Conservation (phyloP, 2,888 invertebrate species). For the Epinotia bilunana region DNA sequence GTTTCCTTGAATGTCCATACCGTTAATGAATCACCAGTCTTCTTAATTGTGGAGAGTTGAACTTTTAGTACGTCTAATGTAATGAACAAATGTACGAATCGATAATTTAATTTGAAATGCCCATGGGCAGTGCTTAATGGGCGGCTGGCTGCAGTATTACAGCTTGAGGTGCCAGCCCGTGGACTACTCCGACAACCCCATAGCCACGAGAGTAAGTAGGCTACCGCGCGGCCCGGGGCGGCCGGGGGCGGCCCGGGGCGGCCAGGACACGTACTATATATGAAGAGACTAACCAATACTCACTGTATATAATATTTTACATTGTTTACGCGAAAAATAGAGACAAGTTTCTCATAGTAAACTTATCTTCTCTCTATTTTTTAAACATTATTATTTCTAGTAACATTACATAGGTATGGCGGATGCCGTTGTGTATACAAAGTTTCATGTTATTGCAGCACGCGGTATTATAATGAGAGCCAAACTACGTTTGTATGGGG, state of each 20-base stretch:
- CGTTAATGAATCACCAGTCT: constrained; percentile 8
- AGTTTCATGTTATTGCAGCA: too few relatives aligned
- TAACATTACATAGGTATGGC: too few relatives aligned
- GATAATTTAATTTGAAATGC: constrained; percentile 64
- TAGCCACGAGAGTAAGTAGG: constrained; percentile 92
- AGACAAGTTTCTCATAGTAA: too few relatives aligned
- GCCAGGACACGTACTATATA: constrained; percentile 47
- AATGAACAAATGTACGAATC: constrained; percentile 15
- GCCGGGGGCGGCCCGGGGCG: constrained; percentile 50
- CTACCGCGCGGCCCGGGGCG: constrained; percentile 50
- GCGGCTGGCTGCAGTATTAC: constrained; percentile 96
- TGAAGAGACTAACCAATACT: constrained; percentile 66
- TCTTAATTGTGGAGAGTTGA: neutral
- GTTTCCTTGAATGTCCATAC: neutral
- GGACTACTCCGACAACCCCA: constrained; percentile 92
- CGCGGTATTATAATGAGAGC: too few relatives aligned
- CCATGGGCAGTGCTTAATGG: constrained; percentile 90
- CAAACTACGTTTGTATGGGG: neutral
- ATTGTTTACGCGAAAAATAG: constrained; percentile 59
- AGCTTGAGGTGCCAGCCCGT: constrained; percentile 96
- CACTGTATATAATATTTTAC: constrained; percentile 66
- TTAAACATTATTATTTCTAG: too few relatives aligned
- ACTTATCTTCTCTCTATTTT: too few relatives aligned
- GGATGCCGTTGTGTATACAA: too few relatives aligned
- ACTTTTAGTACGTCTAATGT: neutral